phyloP scores from a whole-genome alignment of 2,888 invertebrate genomes.

The Drosophila lutescens region DNA sequence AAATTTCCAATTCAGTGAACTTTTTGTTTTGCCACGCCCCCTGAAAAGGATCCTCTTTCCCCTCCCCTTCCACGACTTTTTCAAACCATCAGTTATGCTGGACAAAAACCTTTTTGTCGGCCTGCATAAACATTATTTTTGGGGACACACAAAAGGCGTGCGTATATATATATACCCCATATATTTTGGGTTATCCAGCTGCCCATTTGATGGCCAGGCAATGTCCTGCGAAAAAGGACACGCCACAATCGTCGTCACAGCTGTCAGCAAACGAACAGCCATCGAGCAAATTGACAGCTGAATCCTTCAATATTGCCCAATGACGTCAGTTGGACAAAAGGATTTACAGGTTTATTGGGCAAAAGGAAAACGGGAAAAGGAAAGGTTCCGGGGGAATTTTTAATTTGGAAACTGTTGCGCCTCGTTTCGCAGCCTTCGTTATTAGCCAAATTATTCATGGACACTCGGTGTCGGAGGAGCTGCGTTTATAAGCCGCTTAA shows the following conservation, averaged over 20 bases:
- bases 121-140: conserved; percentile 52
- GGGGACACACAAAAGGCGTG: conserved; percentile 40
- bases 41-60: background rate
- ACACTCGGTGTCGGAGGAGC: conserved; percentile 31
- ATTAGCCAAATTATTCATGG: conserved; percentile 49
- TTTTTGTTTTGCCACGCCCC: conserved; percentile 56
- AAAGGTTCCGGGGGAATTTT: conserved; percentile 14
- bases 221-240: conserved; percentile 38
- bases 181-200: conserved; percentile 18
- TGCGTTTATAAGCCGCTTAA: conserved; percentile 68
- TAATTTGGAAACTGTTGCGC: conserved; percentile 41
- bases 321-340: conserved; percentile 34
- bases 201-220: conserved; percentile 29
- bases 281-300: conserved; percentile 41
- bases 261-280: conserved; percentile 31
- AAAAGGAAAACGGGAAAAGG: background rate
- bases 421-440: conserved; percentile 1
- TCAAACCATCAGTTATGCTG: conserved; percentile 13
- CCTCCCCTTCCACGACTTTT: background rate
- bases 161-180: background rate
- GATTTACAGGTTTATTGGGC: conserved; percentile 6
- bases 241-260: conserved; percentile 40
- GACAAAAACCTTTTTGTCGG: conserved; percentile 13
- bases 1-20: conserved; percentile 78
- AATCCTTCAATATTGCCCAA: conserved; percentile 19